A percentile compares a stretch with the other conserved stretches of the same genome.
Evolutionary conservation across 2,888 invertebrate genomes (phyloP).

Genomic region (Plemyria rubiginata): DNA sequence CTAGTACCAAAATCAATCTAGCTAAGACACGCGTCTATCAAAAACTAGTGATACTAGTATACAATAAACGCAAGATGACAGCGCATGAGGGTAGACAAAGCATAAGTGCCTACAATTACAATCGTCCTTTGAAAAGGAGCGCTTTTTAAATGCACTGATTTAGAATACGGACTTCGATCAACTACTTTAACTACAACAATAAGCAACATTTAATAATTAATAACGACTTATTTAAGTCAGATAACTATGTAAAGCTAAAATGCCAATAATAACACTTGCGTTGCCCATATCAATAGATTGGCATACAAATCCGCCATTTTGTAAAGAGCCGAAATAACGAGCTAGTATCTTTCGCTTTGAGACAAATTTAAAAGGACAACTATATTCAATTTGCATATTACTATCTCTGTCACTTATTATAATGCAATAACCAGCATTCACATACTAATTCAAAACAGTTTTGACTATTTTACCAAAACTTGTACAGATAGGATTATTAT

Average conservation of each 20-base stretch:
- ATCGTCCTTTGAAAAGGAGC: too few species aligned
- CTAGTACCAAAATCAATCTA: too few species aligned
- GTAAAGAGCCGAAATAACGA: conserved; percentile 7
- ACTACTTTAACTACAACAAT: conserved; percentile 21
- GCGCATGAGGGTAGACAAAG: background rate
- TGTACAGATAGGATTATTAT: background rate
- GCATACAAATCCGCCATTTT: conserved; percentile 17
- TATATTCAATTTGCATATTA: conserved; percentile 7
- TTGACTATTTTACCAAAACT: background rate
- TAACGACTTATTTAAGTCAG: conserved; percentile 37
- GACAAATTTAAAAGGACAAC: background rate
- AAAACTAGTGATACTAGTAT: too few species aligned
- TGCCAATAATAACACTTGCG: conserved; percentile 35
- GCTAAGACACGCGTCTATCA: too few species aligned
- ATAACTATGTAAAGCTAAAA: conserved; percentile 34
- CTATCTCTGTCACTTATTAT: background rate
- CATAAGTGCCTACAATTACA: background rate
- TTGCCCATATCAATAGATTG: conserved; percentile 17
- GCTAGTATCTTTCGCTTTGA: background rate
- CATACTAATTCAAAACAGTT: too few species aligned
- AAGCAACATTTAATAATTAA: conserved; percentile 32
- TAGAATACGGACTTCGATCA: background rate
- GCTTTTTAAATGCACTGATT: background rate
- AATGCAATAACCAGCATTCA: background rate
- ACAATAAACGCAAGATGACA: background rate